Evolutionary conservation across 2,797 vertebrate genomes (phyloP).

Genomic region (Oreochromis mossambicus): DNA sequence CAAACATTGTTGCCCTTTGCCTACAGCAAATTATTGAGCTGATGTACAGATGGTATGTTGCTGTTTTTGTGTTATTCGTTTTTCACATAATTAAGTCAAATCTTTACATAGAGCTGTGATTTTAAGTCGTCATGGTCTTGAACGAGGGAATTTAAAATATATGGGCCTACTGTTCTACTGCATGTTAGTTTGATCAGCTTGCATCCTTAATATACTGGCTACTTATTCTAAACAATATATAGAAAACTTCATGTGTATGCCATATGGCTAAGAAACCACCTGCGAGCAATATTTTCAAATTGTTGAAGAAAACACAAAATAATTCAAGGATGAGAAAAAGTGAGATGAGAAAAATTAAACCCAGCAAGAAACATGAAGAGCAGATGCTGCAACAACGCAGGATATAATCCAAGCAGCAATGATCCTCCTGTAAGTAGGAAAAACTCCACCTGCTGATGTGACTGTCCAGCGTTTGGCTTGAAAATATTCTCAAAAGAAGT

Average conservation of each 20-base stretch:
- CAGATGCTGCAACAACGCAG: too few relatives aligned
- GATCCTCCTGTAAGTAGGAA: rapidly evolving
- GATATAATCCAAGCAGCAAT: background rate
- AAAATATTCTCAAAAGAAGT: background rate
- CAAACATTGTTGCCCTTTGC: rapidly evolving
- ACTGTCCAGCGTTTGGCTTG: background rate
- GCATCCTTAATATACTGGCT: too few relatives aligned
- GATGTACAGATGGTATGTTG: background rate
- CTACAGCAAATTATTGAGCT: background rate
- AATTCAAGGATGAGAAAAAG: too few relatives aligned
- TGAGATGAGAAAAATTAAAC: too few relatives aligned
- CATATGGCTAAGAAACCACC: too few relatives aligned
- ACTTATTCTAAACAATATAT: too few relatives aligned
- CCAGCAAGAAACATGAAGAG: too few relatives aligned
- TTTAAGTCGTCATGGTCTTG: background rate
- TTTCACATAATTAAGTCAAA: background rate
- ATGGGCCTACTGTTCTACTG: too few relatives aligned
- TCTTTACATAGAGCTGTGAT: background rate
- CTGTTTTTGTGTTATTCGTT: rapidly evolving
- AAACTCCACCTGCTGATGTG: background rate
- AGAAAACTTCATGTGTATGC: rapidly evolving
- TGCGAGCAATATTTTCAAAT: rapidly evolving
- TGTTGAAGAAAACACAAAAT: too few relatives aligned
- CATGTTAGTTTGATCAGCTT: too few relatives aligned
- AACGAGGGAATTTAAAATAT: too few relatives aligned